These are phyloP conservation scores for Apotomis betuletana DNA, from an alignment of 2,888 invertebrate genomes.

Conservation along the genomic window DNA sequence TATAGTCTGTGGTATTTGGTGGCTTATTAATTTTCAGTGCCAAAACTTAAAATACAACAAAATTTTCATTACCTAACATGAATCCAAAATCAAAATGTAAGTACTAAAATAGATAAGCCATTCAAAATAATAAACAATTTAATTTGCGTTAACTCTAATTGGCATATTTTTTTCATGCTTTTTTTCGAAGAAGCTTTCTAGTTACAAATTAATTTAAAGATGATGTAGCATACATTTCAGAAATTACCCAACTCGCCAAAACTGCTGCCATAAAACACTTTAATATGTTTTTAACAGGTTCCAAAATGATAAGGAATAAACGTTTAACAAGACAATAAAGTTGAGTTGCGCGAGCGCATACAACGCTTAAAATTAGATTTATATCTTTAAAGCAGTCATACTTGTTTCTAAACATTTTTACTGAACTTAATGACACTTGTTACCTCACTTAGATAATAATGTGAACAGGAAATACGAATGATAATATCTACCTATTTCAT, in stretches of 20 bases:
- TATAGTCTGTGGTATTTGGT: slow-evolving; percentile 43
- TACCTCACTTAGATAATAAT: slow-evolving; percentile 44
- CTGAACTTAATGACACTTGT: slow-evolving; percentile 44
- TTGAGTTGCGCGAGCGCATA: slow-evolving; percentile 62
- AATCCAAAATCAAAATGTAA: too few relatives aligned
- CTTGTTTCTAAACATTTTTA: slow-evolving; percentile 45
- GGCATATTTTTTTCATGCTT: slow-evolving; percentile 53
- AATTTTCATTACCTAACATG: not conserved
- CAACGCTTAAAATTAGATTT: slow-evolving; percentile 62
- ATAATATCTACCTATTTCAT: not conserved
- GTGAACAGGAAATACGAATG: slow-evolving; percentile 48
- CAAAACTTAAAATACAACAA: not conserved
- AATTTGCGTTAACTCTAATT: slow-evolving; percentile 49
- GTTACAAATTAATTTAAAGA: not conserved
- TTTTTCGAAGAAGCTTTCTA: slow-evolving; percentile 56
- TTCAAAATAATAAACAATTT: slow-evolving; percentile 43
- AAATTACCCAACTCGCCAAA: slow-evolving; percentile 14
- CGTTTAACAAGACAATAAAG: slow-evolving; percentile 62
- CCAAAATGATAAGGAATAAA: slow-evolving; percentile 45
- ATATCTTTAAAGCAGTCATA: slow-evolving; percentile 55
- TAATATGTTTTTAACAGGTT: slow-evolving; percentile 32
- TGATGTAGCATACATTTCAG: not conserved
- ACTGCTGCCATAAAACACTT: slow-evolving; percentile 24
- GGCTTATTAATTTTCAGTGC: slow-evolving; percentile 40
- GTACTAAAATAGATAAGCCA: slow-evolving; percentile 21